Base-by-base conservation (phyloP, 2,113 vertebrate species). In the Ciconia boyciana region DNA sequence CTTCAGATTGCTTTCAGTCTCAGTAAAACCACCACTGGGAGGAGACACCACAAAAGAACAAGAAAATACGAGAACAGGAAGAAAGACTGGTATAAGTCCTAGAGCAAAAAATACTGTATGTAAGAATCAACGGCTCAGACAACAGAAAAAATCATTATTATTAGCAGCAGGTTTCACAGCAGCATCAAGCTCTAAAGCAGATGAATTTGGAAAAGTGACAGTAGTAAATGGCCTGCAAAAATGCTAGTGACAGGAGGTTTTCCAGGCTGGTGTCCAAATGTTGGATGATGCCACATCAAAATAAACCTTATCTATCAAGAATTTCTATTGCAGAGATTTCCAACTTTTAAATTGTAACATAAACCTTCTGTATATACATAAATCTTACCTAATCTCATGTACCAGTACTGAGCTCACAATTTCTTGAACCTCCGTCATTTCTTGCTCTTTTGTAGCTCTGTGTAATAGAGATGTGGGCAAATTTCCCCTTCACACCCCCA, bases 191-290 rank as follows among this genome's bases (percentile, higher is more conserved):
- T 90, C 36, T 76, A 92, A 94, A 81, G 52, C 55, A 90, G 70
- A 60, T 39, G 25, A 71, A 87, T 87, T 83, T 87, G 80, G 90
- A 92, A 72, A 93, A 96, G 36, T 79, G 91, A 83, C 66, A 93
- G 70, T 69, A 89, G 60, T 11, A 93, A 94, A 96, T 36, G 68
- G 25, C 28, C 69, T 77, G 39, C 39, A 93, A 94, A 89, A 93
- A 51, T 34, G 13, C 3, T 36, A 36, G 22, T 71, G 61, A 85
- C 69, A 74, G 64, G 57, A 81, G 24, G 10, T 24, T 43, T 93
- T 95, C 15, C 17, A 80, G 62, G 61, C 71, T 64, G 18, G 7
- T 81, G 29, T 93, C 54, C 71, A 90, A 81, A 69, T 58, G 11
- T 31, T 49, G 41, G 41, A 74, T 32, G 51, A 52, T 81, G 26